Conservation (phyloP, 2,888 invertebrate genomes). For the Morpho achilles region DNA sequence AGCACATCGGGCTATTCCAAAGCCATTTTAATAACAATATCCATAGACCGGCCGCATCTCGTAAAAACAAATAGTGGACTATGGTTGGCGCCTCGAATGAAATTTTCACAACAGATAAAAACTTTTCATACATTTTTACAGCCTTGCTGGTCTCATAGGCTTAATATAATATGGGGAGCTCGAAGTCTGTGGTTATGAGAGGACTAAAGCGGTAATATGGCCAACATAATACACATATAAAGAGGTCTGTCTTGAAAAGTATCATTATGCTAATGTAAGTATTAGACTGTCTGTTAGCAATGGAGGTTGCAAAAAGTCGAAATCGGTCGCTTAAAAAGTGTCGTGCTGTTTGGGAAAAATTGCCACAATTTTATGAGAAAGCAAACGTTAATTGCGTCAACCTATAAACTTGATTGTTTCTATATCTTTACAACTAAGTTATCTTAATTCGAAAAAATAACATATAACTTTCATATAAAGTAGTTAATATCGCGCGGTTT, state of each 20-base stretch:
- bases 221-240: conserved; percentile 27
- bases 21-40: conserved; percentile 58
- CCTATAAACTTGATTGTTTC: no score
- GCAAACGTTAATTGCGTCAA: no score
- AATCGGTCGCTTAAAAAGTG: no score
- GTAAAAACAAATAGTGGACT: conserved; percentile 61
- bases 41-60: conserved; percentile 45
- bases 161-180: background rate
- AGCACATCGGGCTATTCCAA: conserved; percentile 38
- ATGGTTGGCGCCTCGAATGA: conserved; percentile 46
- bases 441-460: no score
- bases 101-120: conserved; percentile 26
- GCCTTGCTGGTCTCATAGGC: conserved; percentile 18
- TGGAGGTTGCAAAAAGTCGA: background rate
- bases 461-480: no score
- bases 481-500: no score
- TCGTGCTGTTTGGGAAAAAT: no score
- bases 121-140: background rate
- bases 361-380: no score
- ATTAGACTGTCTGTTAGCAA: conserved; percentile 4
- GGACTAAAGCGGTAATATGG: conserved; percentile 37
- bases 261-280: conserved; percentile 10
- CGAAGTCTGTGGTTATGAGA: conserved; percentile 31
- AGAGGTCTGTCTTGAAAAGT: conserved; percentile 8
- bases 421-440: no score